Conservation (phyloP, 2,888 invertebrate species). For the Melanophora roralis region DNA sequence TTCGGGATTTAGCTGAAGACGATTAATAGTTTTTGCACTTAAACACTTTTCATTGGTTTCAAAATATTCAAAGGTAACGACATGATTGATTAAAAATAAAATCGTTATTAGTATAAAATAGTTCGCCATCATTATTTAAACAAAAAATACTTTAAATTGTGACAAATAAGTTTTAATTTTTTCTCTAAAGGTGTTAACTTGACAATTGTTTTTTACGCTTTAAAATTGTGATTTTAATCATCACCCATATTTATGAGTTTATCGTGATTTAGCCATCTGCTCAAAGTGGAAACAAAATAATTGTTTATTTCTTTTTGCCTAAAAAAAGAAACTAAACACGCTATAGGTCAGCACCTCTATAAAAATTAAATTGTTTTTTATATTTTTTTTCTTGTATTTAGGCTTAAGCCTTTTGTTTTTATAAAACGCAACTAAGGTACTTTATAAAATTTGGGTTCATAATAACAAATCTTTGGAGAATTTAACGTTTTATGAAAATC, state of each 20-base stretch:
- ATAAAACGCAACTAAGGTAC: too few relatives aligned
- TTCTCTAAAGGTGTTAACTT: slow-evolving; percentile 43
- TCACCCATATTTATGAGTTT: slow-evolving; percentile 45
- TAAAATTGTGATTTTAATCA: slow-evolving; percentile 57
- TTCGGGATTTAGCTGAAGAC: slow-evolving; percentile 60
- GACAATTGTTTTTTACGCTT: slow-evolving; percentile 46
- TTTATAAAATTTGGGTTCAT: too few relatives aligned
- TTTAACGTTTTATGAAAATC: too few relatives aligned
- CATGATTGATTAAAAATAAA: not conserved
- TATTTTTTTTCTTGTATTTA: slow-evolving; percentile 20
- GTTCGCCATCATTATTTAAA: not conserved
- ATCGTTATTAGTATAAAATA: slow-evolving; percentile 3
- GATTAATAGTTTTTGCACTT: slow-evolving; percentile 53
- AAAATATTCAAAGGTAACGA: not conserved
- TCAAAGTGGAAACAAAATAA: slow-evolving; percentile 31
- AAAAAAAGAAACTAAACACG: slow-evolving; percentile 54
- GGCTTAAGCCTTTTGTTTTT: not conserved
- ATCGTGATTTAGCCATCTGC: slow-evolving; percentile 10
- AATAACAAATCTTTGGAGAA: too few relatives aligned
- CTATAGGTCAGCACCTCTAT: slow-evolving; percentile 65
- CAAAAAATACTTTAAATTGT: not conserved
- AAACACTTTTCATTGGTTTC: slow-evolving; percentile 23
- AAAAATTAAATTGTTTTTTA: slow-evolving; percentile 51
- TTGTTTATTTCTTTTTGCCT: slow-evolving; percentile 42
- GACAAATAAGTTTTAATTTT: not conserved